Percentiles rank a stretch among this genome's conserved stretches.
These are phyloP conservation scores for Centropus unirufus DNA, from an alignment of 2,113 vertebrate genomes.

Conservation along the genomic window DNA sequence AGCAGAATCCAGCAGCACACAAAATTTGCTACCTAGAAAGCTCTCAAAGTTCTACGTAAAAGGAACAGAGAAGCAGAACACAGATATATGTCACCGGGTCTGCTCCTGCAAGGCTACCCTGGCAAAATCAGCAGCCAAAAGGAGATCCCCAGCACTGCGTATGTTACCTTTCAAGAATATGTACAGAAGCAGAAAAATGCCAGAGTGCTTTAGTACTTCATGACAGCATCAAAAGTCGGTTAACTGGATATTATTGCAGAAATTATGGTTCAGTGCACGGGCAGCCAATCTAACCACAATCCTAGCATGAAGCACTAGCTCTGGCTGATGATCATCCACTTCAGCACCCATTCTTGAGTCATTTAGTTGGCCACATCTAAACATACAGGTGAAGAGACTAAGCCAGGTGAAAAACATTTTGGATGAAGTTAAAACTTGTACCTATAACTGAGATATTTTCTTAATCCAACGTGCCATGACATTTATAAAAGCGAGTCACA, in stretches of 20 bases:
- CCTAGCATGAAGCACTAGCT: constrained; percentile 26
- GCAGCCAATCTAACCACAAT: constrained; percentile 5
- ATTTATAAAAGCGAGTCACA: constrained; percentile 4
- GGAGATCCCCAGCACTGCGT: not conserved
- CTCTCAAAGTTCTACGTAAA: not conserved
- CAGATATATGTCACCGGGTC: not conserved
- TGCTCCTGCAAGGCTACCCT: not conserved
- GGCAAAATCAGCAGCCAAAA: not conserved
- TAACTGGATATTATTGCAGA: constrained; percentile 13
- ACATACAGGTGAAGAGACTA: not conserved
- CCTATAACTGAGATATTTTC: constrained; percentile 5
- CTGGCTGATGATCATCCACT: constrained; percentile 3
- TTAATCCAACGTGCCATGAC: not conserved
- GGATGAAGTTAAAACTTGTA: constrained; percentile 35
- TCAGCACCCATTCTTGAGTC: constrained; percentile 5
- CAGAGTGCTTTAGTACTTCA: constrained; percentile 20
- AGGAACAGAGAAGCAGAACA: not conserved
- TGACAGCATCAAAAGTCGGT: constrained; percentile 18
- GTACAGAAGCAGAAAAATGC: not conserved
- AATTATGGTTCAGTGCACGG: constrained; percentile 14
- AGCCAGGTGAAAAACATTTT: not conserved
- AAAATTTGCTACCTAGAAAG: not conserved
- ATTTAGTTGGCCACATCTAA: not conserved
- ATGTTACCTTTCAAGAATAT: not conserved
- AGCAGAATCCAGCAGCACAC: not conserved